Conservation (phyloP, 2,888 invertebrate genomes). For the Drosophila subquinaria region DNA sequence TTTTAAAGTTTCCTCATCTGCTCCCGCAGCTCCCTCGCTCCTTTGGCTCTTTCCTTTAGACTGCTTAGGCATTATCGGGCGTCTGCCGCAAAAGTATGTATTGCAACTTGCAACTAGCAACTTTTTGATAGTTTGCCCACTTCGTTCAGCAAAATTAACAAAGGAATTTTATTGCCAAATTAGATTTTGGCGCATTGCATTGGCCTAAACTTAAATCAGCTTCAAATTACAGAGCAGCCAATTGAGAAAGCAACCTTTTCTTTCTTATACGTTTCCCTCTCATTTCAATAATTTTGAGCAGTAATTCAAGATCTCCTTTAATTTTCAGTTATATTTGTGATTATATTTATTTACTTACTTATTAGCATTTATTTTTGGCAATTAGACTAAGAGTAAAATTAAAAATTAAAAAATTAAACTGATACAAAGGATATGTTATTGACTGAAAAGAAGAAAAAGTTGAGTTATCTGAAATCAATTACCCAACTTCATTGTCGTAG, state of each 20-base stretch:
- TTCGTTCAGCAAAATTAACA: conserved; percentile 60
- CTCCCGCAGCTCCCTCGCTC: not conserved
- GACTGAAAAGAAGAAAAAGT: too few species aligned
- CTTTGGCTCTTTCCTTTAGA: not conserved
- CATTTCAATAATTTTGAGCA: not conserved
- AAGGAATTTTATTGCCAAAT: conserved; percentile 78
- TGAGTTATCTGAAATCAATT: too few species aligned
- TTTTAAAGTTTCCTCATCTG: conserved; percentile 71
- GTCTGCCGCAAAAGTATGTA: conserved; percentile 68
- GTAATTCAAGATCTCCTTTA: not conserved
- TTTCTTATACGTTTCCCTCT: not conserved
- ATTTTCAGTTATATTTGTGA: too few species aligned
- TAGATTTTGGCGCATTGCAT: conserved; percentile 72
- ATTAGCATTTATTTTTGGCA: too few species aligned
- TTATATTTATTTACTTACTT: too few species aligned
- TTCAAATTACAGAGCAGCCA: conserved; percentile 25
- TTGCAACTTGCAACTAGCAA: conserved; percentile 53
- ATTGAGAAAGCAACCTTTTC: not conserved
- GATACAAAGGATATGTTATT: too few species aligned
- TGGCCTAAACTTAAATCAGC: conserved; percentile 27
- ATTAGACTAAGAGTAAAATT: too few species aligned
- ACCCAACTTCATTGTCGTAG: too few species aligned
- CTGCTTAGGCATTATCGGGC: conserved; percentile 62
- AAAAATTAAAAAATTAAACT: too few species aligned
- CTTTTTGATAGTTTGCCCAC: conserved; percentile 51